phyloP scores from a whole-genome alignment of 1,140 invertebrate genomes.

The Oryctes rhinoceros region DNA sequence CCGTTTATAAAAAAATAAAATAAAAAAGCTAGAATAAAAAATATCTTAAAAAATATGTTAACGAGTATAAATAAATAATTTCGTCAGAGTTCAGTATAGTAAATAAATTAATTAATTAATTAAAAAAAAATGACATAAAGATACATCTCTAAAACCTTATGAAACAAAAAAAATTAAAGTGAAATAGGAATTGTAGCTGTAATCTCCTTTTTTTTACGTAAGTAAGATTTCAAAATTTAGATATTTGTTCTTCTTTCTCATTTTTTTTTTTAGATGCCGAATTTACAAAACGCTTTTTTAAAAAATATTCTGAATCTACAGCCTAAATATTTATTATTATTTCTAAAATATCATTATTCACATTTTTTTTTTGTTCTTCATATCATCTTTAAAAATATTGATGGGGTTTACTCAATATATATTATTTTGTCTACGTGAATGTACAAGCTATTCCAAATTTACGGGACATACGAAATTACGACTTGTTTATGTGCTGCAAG shows the following conservation, averaged over 20 bases:
- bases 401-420: slow-evolving; percentile 41
- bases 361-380: slow-evolving; percentile 24
- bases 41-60: slow-evolving; percentile 38
- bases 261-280: neutral
- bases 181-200: slow-evolving; percentile 42
- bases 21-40: slow-evolving; percentile 33
- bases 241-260: slow-evolving; percentile 30
- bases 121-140: neutral
- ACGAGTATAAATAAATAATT: slow-evolving; percentile 45
- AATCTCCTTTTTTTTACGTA: slow-evolving; percentile 31
- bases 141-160: too few species aligned
- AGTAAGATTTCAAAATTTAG: slow-evolving; percentile 28
- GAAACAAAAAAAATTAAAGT: slow-evolving; percentile 38
- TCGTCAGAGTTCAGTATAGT: neutral
- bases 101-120: slow-evolving; percentile 24
- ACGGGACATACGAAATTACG: too few species aligned
- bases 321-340: slow-evolving; percentile 43
- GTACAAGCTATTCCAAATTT: neutral
- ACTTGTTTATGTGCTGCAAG: too few species aligned
- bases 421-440: slow-evolving; percentile 39
- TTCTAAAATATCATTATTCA: slow-evolving; percentile 44
- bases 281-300: slow-evolving; percentile 45
- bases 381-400: slow-evolving; percentile 43
- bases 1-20: slow-evolving; percentile 47
- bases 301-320: slow-evolving; percentile 43